Percentiles rank a stretch among this genome's conserved stretches.
phyloP scores from a whole-genome alignment of 2,888 invertebrate species.

The Heliothis peltigera region DNA sequence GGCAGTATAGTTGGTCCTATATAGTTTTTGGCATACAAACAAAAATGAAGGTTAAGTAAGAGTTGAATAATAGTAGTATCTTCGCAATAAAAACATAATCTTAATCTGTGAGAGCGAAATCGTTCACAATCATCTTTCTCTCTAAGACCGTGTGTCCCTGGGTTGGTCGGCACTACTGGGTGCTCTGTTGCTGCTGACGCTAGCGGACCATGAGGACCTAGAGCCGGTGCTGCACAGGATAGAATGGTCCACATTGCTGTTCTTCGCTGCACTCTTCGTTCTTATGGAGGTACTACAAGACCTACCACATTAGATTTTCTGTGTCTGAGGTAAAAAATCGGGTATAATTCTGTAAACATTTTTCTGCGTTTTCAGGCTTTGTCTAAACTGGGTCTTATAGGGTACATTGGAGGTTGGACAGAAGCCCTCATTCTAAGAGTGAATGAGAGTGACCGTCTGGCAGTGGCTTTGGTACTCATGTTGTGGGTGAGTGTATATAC shows the following conservation, averaged over 20 bases:
- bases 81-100: too few species aligned
- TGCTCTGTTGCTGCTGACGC: conserved; percentile 93
- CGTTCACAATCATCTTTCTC: background rate
- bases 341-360: too few species aligned
- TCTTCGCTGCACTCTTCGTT: conserved; percentile 97
- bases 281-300: conserved; percentile 93
- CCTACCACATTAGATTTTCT: too few species aligned
- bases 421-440: conserved; percentile 92
- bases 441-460: conserved; percentile 91
- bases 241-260: conserved; percentile 97
- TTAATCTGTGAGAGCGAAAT: too few species aligned
- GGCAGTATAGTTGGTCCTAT: too few species aligned
- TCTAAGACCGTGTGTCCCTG: conserved; percentile 92
- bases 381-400: conserved; percentile 94
- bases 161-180: conserved; percentile 97
- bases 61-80: too few species aligned
- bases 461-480: conserved; percentile 94
- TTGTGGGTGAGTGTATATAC: conserved; percentile 93
- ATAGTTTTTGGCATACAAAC: too few species aligned
- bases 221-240: conserved; percentile 95
- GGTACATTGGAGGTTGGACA: conserved; percentile 94
- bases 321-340: too few species aligned
- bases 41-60: too few species aligned
- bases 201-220: conserved; percentile 93
- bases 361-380: conserved; percentile 90